Base-by-base conservation (phyloP, 2,113 vertebrate genomes). In the Puma concolor region DNA sequence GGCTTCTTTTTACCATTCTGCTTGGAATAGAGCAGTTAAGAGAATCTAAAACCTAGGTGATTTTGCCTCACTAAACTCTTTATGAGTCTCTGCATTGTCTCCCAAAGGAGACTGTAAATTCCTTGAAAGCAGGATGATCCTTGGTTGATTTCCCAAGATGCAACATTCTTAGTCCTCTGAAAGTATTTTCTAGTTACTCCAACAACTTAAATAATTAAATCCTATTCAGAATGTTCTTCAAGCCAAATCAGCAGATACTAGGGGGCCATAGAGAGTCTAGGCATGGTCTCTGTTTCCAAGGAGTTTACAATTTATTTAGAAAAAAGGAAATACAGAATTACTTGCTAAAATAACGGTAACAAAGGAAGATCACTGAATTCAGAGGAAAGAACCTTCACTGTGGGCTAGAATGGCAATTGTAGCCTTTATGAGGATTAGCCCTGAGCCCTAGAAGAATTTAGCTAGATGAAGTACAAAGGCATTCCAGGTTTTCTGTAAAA, bases 401-500 rank as follows among this genome's bases (percentile, higher is more conserved):
- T 48, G 7, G 33, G 27, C 23, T 50, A 50, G 19, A 95, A 91
- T 69, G 23, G 23, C 67, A 54, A 50, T 25, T n/a, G n/a, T n/a
- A 44, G n/a, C 5, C 33, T 95, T 41, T 81, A 50, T 36, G 31
- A 23, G 14, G 54, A 69, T 29, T 79, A 83, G 33, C 31, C 14
- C 36, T 23, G 5, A 13, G 7, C 71, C 69, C 69, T 86, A 7
- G 52, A 92, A 94, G 50, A 81, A 54, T 71, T 88, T 52, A 72
- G 7, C 36, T 48, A 94, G 27, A 41, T 57, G 19, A 96, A 88
- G 33, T 31, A 87, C 33, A 57, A 95, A 96, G 25, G 33, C 29
- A 91, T 74, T 76, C 36, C 77, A 97, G n/a, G 16, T 77, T 91
- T 94, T 90, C 50, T 77, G 23, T 91, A 54, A 98, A 17, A 96